phyloP scores from a whole-genome alignment of 2,888 invertebrate genomes.

The Tachina lurida region DNA sequence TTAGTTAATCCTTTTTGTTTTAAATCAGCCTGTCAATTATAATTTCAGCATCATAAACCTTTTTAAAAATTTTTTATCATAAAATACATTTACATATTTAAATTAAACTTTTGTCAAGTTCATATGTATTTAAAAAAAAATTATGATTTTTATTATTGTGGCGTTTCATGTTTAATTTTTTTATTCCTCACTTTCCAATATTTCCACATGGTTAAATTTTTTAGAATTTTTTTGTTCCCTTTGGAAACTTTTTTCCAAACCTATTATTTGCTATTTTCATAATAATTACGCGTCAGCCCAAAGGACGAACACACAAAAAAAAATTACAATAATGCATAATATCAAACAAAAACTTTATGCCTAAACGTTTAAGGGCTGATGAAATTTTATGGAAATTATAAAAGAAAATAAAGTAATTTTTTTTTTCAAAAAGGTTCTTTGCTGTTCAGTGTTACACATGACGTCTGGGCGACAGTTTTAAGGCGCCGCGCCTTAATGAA shows the following conservation, averaged over 20 bases:
- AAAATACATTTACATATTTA: neutral
- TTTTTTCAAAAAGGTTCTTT: too few species aligned
- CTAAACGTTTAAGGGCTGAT: slow-evolving; percentile 24
- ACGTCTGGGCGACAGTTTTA: too few species aligned
- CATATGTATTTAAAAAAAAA: neutral
- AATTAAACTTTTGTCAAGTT: neutral
- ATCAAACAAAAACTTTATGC: neutral
- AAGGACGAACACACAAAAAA: neutral
- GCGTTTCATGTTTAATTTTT: neutral
- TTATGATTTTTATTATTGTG: slow-evolving; percentile 13
- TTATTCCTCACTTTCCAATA: neutral
- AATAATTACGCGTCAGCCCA: slow-evolving; percentile 31
- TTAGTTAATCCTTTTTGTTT: neutral
- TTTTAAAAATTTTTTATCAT: neutral
- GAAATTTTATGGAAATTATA: slow-evolving; percentile 32
- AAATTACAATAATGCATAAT: neutral
- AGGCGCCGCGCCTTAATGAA: too few species aligned
- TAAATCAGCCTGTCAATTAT: neutral
- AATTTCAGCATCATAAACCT: neutral
- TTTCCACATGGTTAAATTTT: slow-evolving; percentile 38
- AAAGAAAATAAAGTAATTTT: neutral
- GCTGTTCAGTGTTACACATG: too few species aligned
- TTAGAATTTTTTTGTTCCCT: slow-evolving; percentile 7
- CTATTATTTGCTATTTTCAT: slow-evolving; percentile 17
- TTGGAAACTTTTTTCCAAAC: neutral